A percentile compares a stretch with the other conserved stretches of the same genome.
These are phyloP conservation scores for Slavum lentiscoides DNA, from an alignment of 2,888 invertebrate species.

Conservation along the genomic window DNA sequence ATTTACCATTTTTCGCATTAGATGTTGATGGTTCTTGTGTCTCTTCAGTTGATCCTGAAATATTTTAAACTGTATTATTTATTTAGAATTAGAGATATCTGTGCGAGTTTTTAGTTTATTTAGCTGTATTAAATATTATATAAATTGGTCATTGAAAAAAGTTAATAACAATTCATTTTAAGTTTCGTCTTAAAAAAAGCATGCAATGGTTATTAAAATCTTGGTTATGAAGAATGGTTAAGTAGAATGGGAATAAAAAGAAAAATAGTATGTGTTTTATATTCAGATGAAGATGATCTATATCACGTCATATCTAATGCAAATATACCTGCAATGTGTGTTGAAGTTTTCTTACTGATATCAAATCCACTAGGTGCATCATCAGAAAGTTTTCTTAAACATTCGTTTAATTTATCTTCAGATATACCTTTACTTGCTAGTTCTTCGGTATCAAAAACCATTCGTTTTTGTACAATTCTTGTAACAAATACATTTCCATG, in stretches of 20 bases:
- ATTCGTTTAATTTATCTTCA: constrained; percentile 37
- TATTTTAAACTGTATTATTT: constrained; percentile 13
- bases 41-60: constrained; percentile 38
- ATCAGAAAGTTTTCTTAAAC: constrained; percentile 43
- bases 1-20: constrained; percentile 24
- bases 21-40: constrained; percentile 11
- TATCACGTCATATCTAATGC: constrained; percentile 17
- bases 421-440: constrained; percentile 36
- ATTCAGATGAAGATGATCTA: constrained; percentile 33
- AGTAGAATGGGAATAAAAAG: constrained; percentile 6
- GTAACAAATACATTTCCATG: constrained; percentile 27
- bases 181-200: constrained; percentile 5
- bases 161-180: background rate
- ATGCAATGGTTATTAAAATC: constrained; percentile 37
- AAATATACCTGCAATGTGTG: constrained; percentile 35
- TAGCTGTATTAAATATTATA: background rate
- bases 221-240: constrained; percentile 2
- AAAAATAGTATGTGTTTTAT: constrained; percentile 30
- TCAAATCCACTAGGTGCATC: constrained; percentile 14
- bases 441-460: constrained; percentile 44
- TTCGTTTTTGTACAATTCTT: constrained; percentile 41
- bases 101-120: background rate
- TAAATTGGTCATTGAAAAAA: background rate
- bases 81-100: background rate
- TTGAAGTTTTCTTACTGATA: constrained; percentile 40